A percentile compares a stretch with the other conserved stretches of the same genome.
Evolutionary conservation across 2,797 vertebrate species (phyloP).

Genomic region (Alauda arvensis): DNA sequence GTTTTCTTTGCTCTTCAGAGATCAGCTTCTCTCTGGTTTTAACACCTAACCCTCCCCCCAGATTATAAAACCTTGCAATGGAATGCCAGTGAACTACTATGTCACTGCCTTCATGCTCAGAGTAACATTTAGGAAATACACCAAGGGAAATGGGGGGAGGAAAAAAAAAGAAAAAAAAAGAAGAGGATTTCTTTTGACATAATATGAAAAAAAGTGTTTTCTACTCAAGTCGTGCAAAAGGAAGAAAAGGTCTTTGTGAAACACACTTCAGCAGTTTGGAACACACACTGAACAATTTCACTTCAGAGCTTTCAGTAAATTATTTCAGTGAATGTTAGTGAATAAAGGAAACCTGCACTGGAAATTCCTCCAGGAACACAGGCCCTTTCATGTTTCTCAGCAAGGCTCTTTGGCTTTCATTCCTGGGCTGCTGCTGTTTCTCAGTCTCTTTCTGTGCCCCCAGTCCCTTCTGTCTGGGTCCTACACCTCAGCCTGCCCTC

Average conservation of each 20-base stretch:
- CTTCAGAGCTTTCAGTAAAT: conserved; percentile 41
- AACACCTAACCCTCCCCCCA: neutral
- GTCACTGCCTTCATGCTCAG: neutral
- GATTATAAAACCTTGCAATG: neutral
- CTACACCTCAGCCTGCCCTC: conserved; percentile 9
- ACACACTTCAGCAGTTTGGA: conserved; percentile 46
- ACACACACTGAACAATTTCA: conserved; percentile 49
- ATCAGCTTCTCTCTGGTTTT: neutral
- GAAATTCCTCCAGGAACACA: conserved; percentile 57
- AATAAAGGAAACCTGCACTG: conserved; percentile 54
- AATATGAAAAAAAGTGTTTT: conserved; percentile 25
- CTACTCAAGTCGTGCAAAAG: conserved; percentile 39
- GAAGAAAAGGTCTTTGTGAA: conserved; percentile 48
- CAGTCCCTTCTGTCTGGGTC: neutral
- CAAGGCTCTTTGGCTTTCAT: conserved; percentile 28
- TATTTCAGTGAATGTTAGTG: conserved; percentile 41
- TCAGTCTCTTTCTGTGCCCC: conserved; percentile 5
- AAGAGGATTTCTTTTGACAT: neutral
- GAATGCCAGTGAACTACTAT: neutral
- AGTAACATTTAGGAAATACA: neutral
- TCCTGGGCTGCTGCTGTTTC: conserved; percentile 30
- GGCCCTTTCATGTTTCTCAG: conserved; percentile 44
- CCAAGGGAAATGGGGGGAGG: rapidly evolving
- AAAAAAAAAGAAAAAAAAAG: neutral
- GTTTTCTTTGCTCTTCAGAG: neutral